Evolutionary conservation across 2,113 vertebrate genomes (phyloP), one percentile per base, ranked within the genome.

Genomic region (Pleuronectes platessa): DNA sequence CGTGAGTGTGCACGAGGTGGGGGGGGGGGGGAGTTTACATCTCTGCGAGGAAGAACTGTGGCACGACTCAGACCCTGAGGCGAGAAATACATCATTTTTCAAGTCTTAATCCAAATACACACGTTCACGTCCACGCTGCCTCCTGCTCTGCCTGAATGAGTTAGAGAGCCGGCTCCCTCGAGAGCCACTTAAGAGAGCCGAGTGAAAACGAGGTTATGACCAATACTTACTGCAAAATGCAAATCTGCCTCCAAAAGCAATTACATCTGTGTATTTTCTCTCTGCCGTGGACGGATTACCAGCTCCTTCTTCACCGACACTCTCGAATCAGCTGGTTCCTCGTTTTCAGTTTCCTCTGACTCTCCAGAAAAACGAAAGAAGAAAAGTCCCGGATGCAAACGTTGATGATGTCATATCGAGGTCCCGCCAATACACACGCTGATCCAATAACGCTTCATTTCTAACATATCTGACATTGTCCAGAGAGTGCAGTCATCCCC

Each of bases 141-240:
- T 24, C 83, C 69, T 74, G 69, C 68, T 84, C 72, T 79, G 74
- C 74, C 61, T 40, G 45, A 76, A 85, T 83, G 88, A 88, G 83
- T 89, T 79, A 78, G 82, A 88, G 71, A 69, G 64, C 80, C 17
- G 67, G 75, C 85, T 86, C 17, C 76, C 71, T 26, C 8, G 84
- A 79, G 86, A 89, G 71, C 78, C 83, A 82, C 84, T 87, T 82
- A 88, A 90, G 82, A 71, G 81, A 90, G 85, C 67, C 58, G 65
- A 86, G 74, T 82, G 78, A 84, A 90, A 31, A 92, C 81, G 79
- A 91, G 88, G 82, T 88, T 89, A 82, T 80, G 84, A 86, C 86
- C 84, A 76, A 86, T 69, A 85, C 74, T 89, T 83, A 84, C 76
- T 54, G 47, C 47, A 49, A 18, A 31, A 49, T 18, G 47, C 18